Percentiles rank a stretch among this genome's conserved stretches.
phyloP scores from a whole-genome alignment of 2,888 invertebrate genomes.

The Philereme vetulata region DNA sequence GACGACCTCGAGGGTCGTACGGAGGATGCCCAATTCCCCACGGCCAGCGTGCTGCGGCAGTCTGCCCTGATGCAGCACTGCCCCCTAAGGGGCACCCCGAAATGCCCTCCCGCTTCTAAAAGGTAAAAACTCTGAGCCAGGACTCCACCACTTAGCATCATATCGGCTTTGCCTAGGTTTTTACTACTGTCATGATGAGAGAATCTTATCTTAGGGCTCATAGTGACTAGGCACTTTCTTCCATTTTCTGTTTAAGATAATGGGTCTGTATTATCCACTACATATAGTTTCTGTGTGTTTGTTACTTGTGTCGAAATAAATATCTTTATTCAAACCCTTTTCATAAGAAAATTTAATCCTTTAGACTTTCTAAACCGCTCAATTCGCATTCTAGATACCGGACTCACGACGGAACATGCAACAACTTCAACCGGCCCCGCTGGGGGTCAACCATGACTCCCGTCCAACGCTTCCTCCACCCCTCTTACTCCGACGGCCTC shows the following conservation, averaged over 20 bases:
- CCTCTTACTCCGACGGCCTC: conserved; percentile 91
- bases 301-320: too few species aligned
- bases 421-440: conserved; percentile 89
- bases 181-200: not conserved
- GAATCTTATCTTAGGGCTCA: too few species aligned
- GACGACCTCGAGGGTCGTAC: conserved; percentile 66
- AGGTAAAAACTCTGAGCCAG: conserved; percentile 55
- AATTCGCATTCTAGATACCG: conserved; percentile 84
- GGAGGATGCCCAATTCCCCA: conserved; percentile 67
- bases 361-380: too few species aligned
- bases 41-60: conserved; percentile 69
- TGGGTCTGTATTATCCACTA: too few species aligned
- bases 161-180: not conserved
- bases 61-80: conserved; percentile 85
- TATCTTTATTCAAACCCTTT: too few species aligned
- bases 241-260: too few species aligned
- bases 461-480: conserved; percentile 91
- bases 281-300: too few species aligned
- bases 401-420: conserved; percentile 95
- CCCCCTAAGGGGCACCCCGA: conserved; percentile 86
- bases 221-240: too few species aligned
- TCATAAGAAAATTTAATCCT: too few species aligned
- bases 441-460: conserved; percentile 93
- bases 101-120: conserved; percentile 88
- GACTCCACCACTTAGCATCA: not conserved